Conservation (phyloP, 2,797 vertebrate species). For the Saguinus oedipus region DNA sequence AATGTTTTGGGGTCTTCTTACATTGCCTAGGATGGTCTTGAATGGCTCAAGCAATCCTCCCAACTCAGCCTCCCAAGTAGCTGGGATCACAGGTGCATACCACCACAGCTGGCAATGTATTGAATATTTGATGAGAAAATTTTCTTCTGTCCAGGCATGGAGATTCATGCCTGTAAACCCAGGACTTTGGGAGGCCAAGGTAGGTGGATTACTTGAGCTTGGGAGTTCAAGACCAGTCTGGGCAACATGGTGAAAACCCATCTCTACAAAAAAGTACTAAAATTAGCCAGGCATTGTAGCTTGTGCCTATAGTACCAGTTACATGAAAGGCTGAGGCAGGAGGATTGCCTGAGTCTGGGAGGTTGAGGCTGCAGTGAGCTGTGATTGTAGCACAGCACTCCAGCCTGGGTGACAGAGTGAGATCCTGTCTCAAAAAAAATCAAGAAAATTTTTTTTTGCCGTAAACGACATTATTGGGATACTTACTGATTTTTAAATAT, state of each 20-base stretch:
- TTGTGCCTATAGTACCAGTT: not conserved
- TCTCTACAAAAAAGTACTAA: not conserved
- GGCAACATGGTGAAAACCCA: not conserved
- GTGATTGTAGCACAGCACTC: not conserved
- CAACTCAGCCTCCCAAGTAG: too few relatives aligned
- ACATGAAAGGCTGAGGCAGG: not conserved
- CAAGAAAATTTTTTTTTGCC: not conserved
- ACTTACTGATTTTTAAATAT: conserved; percentile 25
- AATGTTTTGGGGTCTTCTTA: too few relatives aligned
- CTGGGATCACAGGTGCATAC: too few relatives aligned
- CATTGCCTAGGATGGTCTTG: too few relatives aligned
- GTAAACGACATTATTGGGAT: not conserved
- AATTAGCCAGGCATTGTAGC: not conserved
- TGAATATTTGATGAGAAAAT: too few relatives aligned
- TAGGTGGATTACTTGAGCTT: not conserved
- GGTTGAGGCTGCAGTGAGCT: not conserved
- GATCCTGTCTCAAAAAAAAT: not conserved
- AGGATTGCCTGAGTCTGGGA: not conserved
- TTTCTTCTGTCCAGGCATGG: not conserved
- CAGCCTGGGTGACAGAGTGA: not conserved
- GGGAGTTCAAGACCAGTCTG: not conserved
- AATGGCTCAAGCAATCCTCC: too few relatives aligned
- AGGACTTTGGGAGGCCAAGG: not conserved
- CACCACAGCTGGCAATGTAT: too few relatives aligned
- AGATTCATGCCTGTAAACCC: not conserved